Percentiles rank a stretch among this genome's conserved stretches.
Evolutionary conservation across 1,140 invertebrate genomes (phyloP).

Genomic region (Harlomillsia oculata): DNA sequence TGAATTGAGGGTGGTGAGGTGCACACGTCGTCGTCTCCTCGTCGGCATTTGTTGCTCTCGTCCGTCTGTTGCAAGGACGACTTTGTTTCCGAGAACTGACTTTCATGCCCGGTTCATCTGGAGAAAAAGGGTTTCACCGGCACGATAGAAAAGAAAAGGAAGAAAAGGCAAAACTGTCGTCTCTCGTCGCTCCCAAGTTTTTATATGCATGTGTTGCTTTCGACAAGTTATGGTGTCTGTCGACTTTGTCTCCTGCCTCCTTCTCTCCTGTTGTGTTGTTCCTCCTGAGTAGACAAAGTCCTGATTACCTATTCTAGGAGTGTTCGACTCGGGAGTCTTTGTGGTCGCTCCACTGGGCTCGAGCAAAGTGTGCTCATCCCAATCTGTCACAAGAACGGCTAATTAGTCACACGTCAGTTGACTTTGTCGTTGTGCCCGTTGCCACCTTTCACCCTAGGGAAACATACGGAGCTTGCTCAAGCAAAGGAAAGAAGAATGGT

Average conservation of each 20-base stretch:
- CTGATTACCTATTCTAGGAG: conserved; percentile 30
- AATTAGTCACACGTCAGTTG: conserved; percentile 34
- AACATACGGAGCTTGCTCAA: too few species aligned
- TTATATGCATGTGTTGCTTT: conserved; percentile 27
- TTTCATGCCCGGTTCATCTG: too few species aligned
- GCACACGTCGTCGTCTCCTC: neutral
- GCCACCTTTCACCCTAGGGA: conserved; percentile 19
- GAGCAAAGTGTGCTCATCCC: conserved; percentile 18
- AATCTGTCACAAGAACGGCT: conserved; percentile 32
- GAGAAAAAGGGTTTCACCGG: too few species aligned
- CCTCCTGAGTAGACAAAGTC: too few species aligned
- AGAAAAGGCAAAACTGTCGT: neutral
- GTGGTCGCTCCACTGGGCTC: conserved; percentile 18
- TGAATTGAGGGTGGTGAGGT: neutral
- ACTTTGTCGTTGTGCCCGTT: conserved; percentile 16
- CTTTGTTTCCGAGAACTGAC: too few species aligned
- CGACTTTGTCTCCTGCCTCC: neutral
- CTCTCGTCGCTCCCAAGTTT: conserved; percentile 5
- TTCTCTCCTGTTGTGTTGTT: conserved; percentile 1
- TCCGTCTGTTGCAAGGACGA: too few species aligned
- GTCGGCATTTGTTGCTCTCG: too few species aligned
- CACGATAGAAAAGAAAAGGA: neutral
- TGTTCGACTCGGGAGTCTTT: conserved; percentile 19
- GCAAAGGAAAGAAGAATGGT: conserved; percentile 15
- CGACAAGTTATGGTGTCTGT: conserved; percentile 20